Base-by-base conservation (phyloP, 2,113 vertebrate species). In the Periophthalmus modestus region DNA sequence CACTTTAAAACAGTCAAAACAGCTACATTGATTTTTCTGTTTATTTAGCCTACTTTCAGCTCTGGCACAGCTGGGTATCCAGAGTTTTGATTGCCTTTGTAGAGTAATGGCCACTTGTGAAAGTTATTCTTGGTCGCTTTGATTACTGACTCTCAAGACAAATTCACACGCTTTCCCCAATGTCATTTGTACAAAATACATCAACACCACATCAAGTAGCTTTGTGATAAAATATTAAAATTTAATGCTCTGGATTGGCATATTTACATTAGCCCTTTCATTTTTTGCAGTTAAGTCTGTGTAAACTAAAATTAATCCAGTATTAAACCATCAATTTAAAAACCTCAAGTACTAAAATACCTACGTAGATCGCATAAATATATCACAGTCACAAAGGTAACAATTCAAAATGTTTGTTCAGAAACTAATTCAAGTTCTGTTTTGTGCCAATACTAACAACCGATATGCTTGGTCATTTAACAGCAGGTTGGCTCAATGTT, bases 181-280 rank as follows among this genome's bases (percentile, higher is more conserved):
- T 11, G 7, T 36, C 9, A 39, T 16, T 19, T n/a, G 9, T 14
- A 23, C 57, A 36, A 71, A 73, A 73, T 34, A 70, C 0, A 0
- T 39, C 14, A 28, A 57, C 59, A 23, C 63, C 82, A 36, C 52
- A 0, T 71, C 59, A 90, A 85, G 82, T 78, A 85, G 12, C 78
- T 89, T 88, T 88, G 89, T 86, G 84, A 68, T 33, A 82, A 83
- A 85, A 83, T 75, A 81, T 70, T 73, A 57, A 13, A 43, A 62
- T 75, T 71, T 15, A 73, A 81, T 55, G 68, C 73, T 72, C 19
- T 14, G 7, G 54, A 63, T 48, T 46, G 5, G n/a, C 71, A 28
- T 80, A 86, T 85, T 74, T 81, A 85, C 79, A 86, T 68, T 7
- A 71, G 50, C 72, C 63, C 43, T 79, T 50, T 13, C 9, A 58